phyloP scores from a whole-genome alignment of 2,113 vertebrate species.

The Clinocottus analis region DNA sequence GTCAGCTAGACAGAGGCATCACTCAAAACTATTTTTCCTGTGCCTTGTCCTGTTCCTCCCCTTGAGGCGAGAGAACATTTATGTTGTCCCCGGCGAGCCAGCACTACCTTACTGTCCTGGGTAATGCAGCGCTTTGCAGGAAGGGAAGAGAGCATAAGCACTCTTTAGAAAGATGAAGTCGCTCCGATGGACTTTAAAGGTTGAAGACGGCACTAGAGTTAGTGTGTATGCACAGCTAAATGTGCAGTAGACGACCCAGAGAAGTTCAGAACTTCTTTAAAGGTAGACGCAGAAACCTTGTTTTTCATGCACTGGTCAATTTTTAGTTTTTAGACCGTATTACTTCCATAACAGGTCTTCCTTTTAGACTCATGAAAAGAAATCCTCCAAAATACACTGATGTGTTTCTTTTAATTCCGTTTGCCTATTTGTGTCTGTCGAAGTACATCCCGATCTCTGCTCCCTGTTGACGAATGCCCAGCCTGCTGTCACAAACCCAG shows the following conservation, averaged over 20 bases:
- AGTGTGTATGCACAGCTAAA: not conserved
- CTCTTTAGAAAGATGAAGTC: slow-evolving; percentile 24
- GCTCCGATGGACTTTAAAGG: slow-evolving; percentile 28
- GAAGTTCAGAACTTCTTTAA: not conserved
- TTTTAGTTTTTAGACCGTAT: no score
- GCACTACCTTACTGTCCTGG: slow-evolving; percentile 63
- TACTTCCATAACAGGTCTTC: no score
- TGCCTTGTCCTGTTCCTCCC: slow-evolving; percentile 82
- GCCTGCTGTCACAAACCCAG: not conserved
- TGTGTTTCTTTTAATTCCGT: not conserved
- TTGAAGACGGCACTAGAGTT: not conserved
- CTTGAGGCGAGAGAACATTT: slow-evolving; percentile 48
- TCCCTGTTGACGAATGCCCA: not conserved
- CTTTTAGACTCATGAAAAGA: not conserved
- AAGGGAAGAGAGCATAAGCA: slow-evolving; percentile 46
- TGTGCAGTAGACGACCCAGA: not conserved
- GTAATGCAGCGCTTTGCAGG: slow-evolving; percentile 71
- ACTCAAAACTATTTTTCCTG: slow-evolving; percentile 90
- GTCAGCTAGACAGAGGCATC: slow-evolving; percentile 93
- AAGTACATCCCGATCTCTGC: not conserved
- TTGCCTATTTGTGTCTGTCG: not conserved
- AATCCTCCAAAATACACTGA: not conserved
- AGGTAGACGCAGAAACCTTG: not conserved
- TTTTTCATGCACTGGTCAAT: not conserved
- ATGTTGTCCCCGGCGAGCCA: slow-evolving; percentile 45